Evolutionary conservation across 2,888 invertebrate species (phyloP).

Genomic region (Crematogaster levior): DNA sequence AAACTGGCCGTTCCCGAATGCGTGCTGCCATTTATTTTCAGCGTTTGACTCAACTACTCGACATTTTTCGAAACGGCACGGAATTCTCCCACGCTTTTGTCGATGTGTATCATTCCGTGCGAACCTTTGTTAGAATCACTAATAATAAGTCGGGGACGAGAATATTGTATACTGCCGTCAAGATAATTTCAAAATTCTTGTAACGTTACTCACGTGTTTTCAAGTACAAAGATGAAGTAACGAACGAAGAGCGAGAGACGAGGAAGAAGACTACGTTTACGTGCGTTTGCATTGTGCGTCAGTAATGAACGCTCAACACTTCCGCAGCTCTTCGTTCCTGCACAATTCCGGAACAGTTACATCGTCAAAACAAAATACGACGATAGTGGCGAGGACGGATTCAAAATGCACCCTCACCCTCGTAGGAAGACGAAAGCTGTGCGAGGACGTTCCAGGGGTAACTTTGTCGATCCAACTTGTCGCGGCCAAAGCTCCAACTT

Average conservation of each 20-base stretch:
- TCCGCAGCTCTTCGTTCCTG: slow-evolving; percentile 48
- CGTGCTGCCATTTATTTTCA: not conserved
- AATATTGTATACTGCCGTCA: not conserved
- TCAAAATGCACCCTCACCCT: slow-evolving; percentile 58
- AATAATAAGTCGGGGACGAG: not conserved
- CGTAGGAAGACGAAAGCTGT: slow-evolving; percentile 54
- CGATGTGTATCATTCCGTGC: not conserved
- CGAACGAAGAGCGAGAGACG: not conserved
- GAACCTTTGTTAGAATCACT: not conserved
- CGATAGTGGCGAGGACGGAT: slow-evolving; percentile 46
- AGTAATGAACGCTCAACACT: slow-evolving; percentile 43
- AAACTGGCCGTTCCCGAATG: not conserved
- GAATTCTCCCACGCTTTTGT: not conserved
- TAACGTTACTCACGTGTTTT: not conserved
- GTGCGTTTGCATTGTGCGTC: slow-evolving; percentile 36
- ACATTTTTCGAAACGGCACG: not conserved
- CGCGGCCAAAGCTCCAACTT: slow-evolving; percentile 68
- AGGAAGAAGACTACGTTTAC: slow-evolving; percentile 19
- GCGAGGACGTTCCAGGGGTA: slow-evolving; percentile 53
- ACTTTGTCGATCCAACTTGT: slow-evolving; percentile 71
- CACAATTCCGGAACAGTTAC: slow-evolving; percentile 60
- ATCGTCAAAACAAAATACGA: slow-evolving; percentile 46
- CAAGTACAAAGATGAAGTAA: not conserved
- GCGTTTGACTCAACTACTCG: not conserved
- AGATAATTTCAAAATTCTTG: not conserved